Conservation (phyloP, 1,140 invertebrate species). For the Pseudoatta argentina region DNA sequence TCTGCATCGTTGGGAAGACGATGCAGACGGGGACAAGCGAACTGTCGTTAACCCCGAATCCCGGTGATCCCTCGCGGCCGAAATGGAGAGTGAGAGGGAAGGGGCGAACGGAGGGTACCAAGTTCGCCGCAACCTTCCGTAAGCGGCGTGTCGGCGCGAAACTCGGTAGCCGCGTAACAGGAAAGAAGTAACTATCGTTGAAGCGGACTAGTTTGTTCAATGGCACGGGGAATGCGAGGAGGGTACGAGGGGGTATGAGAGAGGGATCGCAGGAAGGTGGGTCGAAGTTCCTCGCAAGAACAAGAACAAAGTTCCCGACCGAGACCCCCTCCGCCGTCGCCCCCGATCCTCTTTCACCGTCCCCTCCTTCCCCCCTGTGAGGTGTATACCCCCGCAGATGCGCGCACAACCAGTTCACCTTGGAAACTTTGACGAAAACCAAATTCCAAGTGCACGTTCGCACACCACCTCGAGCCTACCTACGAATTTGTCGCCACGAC, state of each 20-base stretch:
- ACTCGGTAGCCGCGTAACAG: slow-evolving; percentile 83
- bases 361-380: slow-evolving; percentile 70
- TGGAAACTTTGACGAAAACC: slow-evolving; percentile 85
- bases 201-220: slow-evolving; percentile 86
- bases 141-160: slow-evolving; percentile 81
- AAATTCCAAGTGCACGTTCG: slow-evolving; percentile 78
- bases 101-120: slow-evolving; percentile 72
- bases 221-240: slow-evolving; percentile 76
- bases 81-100: slow-evolving; percentile 64
- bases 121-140: slow-evolving; percentile 84
- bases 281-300: slow-evolving; percentile 86
- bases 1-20: slow-evolving; percentile 67
- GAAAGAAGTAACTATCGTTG: slow-evolving; percentile 86
- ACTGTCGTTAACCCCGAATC: slow-evolving; percentile 75
- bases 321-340: slow-evolving; percentile 75
- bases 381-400: slow-evolving; percentile 78
- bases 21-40: slow-evolving; percentile 58
- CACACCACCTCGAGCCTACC: slow-evolving; percentile 48
- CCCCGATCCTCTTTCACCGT: slow-evolving; percentile 73
- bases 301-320: slow-evolving; percentile 85
- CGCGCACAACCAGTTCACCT: slow-evolving; percentile 82
- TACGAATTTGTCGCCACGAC: slow-evolving; percentile 31
- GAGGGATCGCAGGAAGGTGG: slow-evolving; percentile 69
- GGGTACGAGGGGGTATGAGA: slow-evolving; percentile 25
- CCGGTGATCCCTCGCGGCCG: slow-evolving; percentile 73